Base-by-base conservation (phyloP, 2,888 invertebrate species). In the Caenorhabditis zanzibari region DNA sequence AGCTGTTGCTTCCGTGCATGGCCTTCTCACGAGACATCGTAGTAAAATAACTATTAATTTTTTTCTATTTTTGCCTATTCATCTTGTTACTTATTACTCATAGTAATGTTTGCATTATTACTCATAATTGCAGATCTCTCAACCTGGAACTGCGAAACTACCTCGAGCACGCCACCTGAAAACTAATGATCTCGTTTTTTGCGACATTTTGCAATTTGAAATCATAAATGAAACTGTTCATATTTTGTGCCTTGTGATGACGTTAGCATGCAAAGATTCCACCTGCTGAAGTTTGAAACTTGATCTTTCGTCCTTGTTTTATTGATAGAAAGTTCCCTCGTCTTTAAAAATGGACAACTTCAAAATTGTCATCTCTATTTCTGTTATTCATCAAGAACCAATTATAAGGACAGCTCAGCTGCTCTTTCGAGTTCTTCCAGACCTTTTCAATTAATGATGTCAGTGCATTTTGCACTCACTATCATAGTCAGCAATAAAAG, bases 121-220 rank as follows among this genome's bases (percentile, higher is more conserved):
- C 7, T 4, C 4, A 32, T 59, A 24, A n/a, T 82, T 82, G 41
- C 79, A 83, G 83, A 69, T 83, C 83, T 14, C 56, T 83, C 32
- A 79, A 83, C 22, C 32, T 83, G 28, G 52, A 83, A 44, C 61
- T 83, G 3, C 69, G 79, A 14, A 52, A 79, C 35, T 83, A 73
- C 66, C 71, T 83, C 28, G 80, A 83, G 35, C 28, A 75, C 49
- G 58, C 83, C 26, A 63, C 49, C 54, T 82, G 54, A 81, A 41
- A 44, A 63, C 7, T 54, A 49, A 47, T 35, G n/a, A 49, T 47
- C 26, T 22, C 24, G 56, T 58, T 26, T 56, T 58, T 19, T 2
- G 26, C 32, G 19, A 22, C 2, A 2, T 35, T 44, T 32, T 56
- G 9, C 26, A 61, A 19, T 47, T 19, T 54, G 26, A 26, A 63